Conservation (phyloP, 1,140 invertebrate species). For the Papilio glaucus region DNA sequence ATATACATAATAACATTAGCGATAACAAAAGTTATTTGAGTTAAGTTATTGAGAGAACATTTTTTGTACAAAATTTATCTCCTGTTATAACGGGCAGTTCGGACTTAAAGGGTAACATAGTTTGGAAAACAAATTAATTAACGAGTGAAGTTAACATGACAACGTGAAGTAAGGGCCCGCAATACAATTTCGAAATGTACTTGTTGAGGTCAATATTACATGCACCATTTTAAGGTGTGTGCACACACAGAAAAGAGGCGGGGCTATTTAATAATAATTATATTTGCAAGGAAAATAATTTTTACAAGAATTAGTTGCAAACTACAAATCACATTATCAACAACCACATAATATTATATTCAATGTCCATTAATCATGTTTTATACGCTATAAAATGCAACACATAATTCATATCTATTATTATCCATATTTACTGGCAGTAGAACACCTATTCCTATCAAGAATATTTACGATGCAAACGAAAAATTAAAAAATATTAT, state of each 20-base stretch:
- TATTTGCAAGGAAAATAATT: too few relatives aligned
- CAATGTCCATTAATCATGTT: too few relatives aligned
- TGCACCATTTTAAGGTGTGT: background rate
- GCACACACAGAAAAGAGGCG: background rate
- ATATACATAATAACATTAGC: too few relatives aligned
- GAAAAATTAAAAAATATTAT: too few relatives aligned
- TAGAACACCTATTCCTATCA: too few relatives aligned
- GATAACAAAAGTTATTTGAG: too few relatives aligned
- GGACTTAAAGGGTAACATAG: background rate
- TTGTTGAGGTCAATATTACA: slow-evolving; percentile 31
- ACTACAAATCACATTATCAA: background rate
- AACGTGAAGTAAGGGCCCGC: slow-evolving; percentile 26
- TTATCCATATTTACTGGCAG: too few relatives aligned
- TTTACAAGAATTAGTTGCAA: background rate
- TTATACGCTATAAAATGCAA: too few relatives aligned
- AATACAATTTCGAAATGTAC: slow-evolving; percentile 31
- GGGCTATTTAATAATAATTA: background rate
- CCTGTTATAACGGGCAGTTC: background rate
- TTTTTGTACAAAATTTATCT: background rate
- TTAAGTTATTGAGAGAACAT: too few relatives aligned
- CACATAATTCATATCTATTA: too few relatives aligned
- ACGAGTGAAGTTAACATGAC: slow-evolving; percentile 27
- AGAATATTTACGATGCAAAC: too few relatives aligned
- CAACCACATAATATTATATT: background rate
- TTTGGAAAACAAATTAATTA: slow-evolving; percentile 34